Base-by-base conservation (phyloP, 2,113 vertebrate species). In the Zonotrichia leucophrys region DNA sequence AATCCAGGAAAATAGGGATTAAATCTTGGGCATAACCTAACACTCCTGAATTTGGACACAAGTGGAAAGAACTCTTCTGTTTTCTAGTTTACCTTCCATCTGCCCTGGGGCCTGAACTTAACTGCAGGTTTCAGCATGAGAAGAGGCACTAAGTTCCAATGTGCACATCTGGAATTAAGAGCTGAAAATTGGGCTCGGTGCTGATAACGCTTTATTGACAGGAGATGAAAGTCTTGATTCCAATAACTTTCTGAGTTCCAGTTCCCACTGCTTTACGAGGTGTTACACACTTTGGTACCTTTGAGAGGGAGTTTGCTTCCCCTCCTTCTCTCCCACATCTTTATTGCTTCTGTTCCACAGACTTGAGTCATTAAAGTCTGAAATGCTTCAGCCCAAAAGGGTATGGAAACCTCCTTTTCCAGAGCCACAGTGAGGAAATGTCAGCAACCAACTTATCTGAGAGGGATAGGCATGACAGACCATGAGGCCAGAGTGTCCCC, bases 221-320 rank as follows among this genome's bases (percentile, higher is more conserved):
- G 96, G 97, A 98, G 97, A 98, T 97, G 97, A 97, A 97, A 98
- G 97, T 97, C 96, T 93, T 84, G 82, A 89, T 79, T 96, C 94
- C 96, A 96, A 95, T 92, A 94, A 97, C 96, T 96, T 96, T 96
- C 93, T 8, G 75, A 89, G 69, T 95, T 95, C 94, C 84, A 73
- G 91, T 93, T 93, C 79, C 53, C 95, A 41, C 83, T 97, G 92
- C 94, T 98, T 98, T 98, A 97, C 2, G 97, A 98, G 97, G 97
- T 98, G 98, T 84, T 95, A 97, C 79, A 90, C 94, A 96, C 95
- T 97, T 96, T 83, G 82, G 94, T 96, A 96, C 94, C 96, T 97
- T 96, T 62, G 77, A 96, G 96, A 96, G 44, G 64, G 75, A 95
- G 94, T 94, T 94, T 90, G 84, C 90, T 96, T 94, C 95, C 92